Base-by-base conservation (phyloP, 1,140 invertebrate species). In the Bombyx mori region DNA sequence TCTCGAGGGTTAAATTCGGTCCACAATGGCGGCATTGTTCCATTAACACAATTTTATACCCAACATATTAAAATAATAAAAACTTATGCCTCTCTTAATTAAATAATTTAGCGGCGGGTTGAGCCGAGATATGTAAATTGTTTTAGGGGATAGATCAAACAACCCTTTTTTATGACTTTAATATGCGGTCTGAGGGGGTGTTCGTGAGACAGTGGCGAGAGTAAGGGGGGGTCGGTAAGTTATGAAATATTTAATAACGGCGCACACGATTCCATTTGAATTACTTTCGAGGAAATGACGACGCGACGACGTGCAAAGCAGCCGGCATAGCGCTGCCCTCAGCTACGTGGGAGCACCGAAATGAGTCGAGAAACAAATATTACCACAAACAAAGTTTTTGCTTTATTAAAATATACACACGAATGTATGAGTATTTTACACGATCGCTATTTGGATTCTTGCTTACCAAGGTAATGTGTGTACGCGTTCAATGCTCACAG, bases 151-250 rank as follows among this genome's bases (percentile, higher is more conserved):
- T 88, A 88, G 87, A 88, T 88, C 87, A 88, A 88, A 88, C 81
- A 88, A 88, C 87, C 87, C 87, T 88, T 88, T 88, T 88, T 88
- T 88, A 88, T 84, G 86, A 86, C 86, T 88, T 87, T 87, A 88
- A 88, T 88, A 87, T 88, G 85, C 84, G 78, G 82, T 82, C 77
- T 45, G 69, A 58, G 63, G 65, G 62, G 71, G 69, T 68, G 58
- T 60, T 57, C 57, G 67, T 65, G 71, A 71, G 73, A 68, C 68
- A 70, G 85, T 82, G 78, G 80, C 80, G 71, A 68, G 69, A 58
- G 60, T 57, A 54, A 35, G 53, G 26, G 51, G 42, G n/a, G 44
- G 9, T 9, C 18, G 60, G 79, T 79, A 81, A 85, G 82, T 86
- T 86, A 86, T 87, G 82, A 87, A 87, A 87, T 87, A 87, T 87